Conservation (phyloP, 2,888 invertebrate genomes). For the Drosophila monieri region DNA sequence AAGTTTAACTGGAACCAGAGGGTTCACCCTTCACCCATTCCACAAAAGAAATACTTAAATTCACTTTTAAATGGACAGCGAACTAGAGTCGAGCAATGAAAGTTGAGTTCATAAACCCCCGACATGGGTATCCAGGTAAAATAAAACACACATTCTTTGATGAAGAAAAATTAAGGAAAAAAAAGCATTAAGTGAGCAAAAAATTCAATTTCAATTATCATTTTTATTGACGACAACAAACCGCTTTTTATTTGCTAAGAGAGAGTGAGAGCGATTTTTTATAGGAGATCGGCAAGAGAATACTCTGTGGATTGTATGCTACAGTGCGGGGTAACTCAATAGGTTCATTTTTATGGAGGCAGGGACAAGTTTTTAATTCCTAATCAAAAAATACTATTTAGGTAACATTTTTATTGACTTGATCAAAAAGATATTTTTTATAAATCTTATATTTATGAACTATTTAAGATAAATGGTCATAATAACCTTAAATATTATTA, state of each 20-base stretch:
- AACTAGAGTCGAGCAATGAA: constrained; percentile 9
- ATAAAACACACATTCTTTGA: constrained; percentile 17
- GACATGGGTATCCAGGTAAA: constrained; percentile 46
- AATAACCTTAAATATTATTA: no score
- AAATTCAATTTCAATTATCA: constrained; percentile 58
- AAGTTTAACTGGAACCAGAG: constrained; percentile 54
- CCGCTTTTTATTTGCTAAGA: constrained; percentile 29
- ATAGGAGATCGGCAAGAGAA: constrained; percentile 16
- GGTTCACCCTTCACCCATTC: constrained; percentile 27
- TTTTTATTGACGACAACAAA: constrained; percentile 64
- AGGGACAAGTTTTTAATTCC: no score
- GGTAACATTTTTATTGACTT: no score
- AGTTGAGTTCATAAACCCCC: constrained; percentile 53
- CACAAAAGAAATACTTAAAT: constrained; percentile 21
- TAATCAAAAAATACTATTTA: no score
- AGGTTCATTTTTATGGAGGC: no score
- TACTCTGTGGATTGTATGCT: constrained; percentile 28
- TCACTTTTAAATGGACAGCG: constrained; percentile 15
- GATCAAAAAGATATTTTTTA: no score
- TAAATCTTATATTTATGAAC: no score
- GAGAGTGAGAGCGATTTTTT: constrained; percentile 28
- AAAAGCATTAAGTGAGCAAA: constrained; percentile 33
- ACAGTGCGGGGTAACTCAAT: no score
- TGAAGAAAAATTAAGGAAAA: constrained; percentile 4
- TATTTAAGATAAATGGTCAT: no score